Conservation (phyloP, 2,113 vertebrate genomes). For the Cebidichthys violaceus region DNA sequence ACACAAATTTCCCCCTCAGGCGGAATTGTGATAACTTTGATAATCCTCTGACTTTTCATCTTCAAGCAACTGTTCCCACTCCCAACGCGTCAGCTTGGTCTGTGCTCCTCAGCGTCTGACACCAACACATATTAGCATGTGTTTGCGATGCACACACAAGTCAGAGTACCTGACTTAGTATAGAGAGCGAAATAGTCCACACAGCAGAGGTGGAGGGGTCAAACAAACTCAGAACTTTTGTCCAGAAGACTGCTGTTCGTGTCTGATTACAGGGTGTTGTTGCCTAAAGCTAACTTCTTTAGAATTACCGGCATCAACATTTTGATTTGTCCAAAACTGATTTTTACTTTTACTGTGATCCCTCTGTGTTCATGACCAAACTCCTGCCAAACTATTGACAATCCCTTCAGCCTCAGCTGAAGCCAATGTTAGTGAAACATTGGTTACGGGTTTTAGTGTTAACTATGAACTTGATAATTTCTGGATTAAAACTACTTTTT, state of each 20-base stretch:
- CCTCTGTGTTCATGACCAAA: neutral
- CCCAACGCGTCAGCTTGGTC: too few species aligned
- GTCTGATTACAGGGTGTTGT: too few species aligned
- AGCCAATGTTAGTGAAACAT: neutral
- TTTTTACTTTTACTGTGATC: too few species aligned
- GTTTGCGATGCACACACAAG: too few species aligned
- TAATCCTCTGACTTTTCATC: neutral
- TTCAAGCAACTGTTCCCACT: too few species aligned
- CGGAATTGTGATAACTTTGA: neutral
- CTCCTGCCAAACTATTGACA: neutral
- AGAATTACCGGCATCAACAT: too few species aligned
- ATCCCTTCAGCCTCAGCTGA: neutral
- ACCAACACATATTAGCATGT: too few species aligned
- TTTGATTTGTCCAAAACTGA: neutral
- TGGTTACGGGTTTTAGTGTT: neutral
- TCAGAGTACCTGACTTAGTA: too few species aligned
- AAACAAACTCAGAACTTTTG: neutral
- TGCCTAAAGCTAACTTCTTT: too few species aligned
- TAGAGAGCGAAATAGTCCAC: too few species aligned
- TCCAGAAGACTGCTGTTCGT: too few species aligned
- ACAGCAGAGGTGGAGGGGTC: neutral
- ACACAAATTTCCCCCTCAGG: neutral
- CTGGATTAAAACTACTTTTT: neutral
- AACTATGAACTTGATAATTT: neutral
- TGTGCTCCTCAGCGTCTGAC: too few species aligned